These are phyloP conservation scores for Lucifuga dentata DNA, from an alignment of 2,113 vertebrate genomes.

Conservation along the genomic window DNA sequence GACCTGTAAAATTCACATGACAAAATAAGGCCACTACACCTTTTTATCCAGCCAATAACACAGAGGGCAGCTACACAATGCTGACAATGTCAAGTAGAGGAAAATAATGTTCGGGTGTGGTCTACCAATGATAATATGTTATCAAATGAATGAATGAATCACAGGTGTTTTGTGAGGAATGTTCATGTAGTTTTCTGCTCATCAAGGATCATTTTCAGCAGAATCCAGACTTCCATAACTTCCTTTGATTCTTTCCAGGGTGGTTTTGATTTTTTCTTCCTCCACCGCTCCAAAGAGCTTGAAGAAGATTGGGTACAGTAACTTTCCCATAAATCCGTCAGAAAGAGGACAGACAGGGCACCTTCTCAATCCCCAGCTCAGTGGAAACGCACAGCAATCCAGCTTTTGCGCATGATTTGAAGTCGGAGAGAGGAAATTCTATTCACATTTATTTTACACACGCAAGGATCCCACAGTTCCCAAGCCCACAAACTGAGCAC, in stretches of 20 bases:
- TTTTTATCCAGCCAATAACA: too few species aligned
- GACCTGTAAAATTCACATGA: too few species aligned
- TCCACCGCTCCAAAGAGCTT: slow-evolving; percentile 6
- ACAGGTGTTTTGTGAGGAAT: not conserved
- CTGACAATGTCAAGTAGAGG: slow-evolving; percentile 20
- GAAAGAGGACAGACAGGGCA: too few species aligned
- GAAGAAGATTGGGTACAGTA: not conserved
- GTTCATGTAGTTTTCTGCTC: too few species aligned
- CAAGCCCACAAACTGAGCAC: too few species aligned
- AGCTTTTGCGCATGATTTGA: too few species aligned
- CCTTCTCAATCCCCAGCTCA: not conserved
- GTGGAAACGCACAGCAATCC: too few species aligned
- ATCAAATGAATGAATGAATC: slow-evolving; percentile 11
- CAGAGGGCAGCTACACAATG: too few species aligned
- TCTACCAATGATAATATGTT: slow-evolving; percentile 3
- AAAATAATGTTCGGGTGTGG: not conserved
- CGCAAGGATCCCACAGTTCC: too few species aligned
- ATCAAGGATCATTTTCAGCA: too few species aligned
- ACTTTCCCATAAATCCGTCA: slow-evolving; percentile 5
- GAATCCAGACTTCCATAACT: not conserved
- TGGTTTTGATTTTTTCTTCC: not conserved
- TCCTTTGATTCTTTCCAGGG: slow-evolving; percentile 8
- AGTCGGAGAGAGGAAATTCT: too few species aligned
- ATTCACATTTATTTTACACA: too few species aligned
- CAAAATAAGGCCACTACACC: not conserved